These are phyloP conservation scores for Cirrhinus mrigala DNA, from an alignment of 2,797 vertebrate genomes.

Conservation along the genomic window DNA sequence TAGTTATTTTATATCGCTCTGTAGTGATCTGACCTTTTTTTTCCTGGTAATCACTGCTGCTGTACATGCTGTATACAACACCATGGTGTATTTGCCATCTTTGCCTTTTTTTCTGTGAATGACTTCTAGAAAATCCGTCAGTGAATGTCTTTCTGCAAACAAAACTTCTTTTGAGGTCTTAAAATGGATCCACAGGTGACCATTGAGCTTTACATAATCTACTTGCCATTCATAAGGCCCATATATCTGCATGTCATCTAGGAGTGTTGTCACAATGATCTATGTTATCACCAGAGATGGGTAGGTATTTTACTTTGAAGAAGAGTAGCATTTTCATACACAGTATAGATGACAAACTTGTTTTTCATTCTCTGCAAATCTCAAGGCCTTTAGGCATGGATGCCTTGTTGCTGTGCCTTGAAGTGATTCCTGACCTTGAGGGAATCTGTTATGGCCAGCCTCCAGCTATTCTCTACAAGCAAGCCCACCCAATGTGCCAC, in stretches of 20 bases:
- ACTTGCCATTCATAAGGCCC: constrained; percentile 35
- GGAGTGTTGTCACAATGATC: constrained; percentile 17
- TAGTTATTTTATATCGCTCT: neutral
- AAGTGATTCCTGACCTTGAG: constrained; percentile 27
- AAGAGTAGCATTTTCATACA: constrained; percentile 19
- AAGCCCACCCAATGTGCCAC: constrained; percentile 17
- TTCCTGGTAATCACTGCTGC: too few relatives aligned
- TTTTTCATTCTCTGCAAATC: constrained; percentile 2
- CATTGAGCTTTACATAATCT: constrained; percentile 26
- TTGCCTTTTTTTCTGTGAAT: neutral
- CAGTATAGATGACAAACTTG: neutral
- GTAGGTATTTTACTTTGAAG: neutral
- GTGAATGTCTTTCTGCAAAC: neutral
- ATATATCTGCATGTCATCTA: neutral
- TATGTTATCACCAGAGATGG: neutral
- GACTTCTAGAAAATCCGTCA: neutral
- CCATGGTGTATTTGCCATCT: neutral
- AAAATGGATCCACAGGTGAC: constrained; percentile 11
- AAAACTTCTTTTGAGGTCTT: neutral
- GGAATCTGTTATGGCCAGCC: constrained; percentile 1
- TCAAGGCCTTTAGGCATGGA: constrained; percentile 6
- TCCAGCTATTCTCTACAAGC: constrained; percentile 19
- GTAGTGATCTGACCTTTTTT: neutral
- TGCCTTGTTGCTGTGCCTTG: neutral
- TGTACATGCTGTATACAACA: too few relatives aligned